phyloP scores from a whole-genome alignment of 2,888 invertebrate species.

The Mycalesis mineus region DNA sequence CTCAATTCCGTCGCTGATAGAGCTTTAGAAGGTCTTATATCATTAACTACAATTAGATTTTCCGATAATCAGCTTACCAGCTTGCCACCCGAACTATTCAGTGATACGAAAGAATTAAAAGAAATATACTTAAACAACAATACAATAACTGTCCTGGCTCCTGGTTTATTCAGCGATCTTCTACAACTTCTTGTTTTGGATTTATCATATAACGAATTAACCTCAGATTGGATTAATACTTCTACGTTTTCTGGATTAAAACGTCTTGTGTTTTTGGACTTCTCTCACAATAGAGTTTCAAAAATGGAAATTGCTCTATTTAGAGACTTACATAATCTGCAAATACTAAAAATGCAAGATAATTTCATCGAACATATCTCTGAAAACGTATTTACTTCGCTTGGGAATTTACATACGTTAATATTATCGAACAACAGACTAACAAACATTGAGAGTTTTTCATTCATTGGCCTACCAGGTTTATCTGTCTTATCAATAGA shows the following conservation, averaged over 20 bases:
- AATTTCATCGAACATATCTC: slow-evolving; percentile 86
- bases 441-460: slow-evolving; percentile 84
- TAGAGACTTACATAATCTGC: slow-evolving; percentile 86
- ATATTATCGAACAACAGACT: slow-evolving; percentile 89
- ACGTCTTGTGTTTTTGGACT: slow-evolving; percentile 85
- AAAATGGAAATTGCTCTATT: slow-evolving; percentile 87
- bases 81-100: slow-evolving; percentile 89
- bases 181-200: slow-evolving; percentile 86
- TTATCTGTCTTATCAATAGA: slow-evolving; percentile 87
- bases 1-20: slow-evolving; percentile 86
- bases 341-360: slow-evolving; percentile 88
- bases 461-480: slow-evolving; percentile 86
- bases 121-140: slow-evolving; percentile 91
- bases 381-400: slow-evolving; percentile 86
- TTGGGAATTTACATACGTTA: slow-evolving; percentile 88
- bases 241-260: slow-evolving; percentile 88
- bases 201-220: slow-evolving; percentile 87
- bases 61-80: slow-evolving; percentile 89
- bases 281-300: slow-evolving; percentile 86
- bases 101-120: slow-evolving; percentile 86
- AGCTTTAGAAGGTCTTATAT: slow-evolving; percentile 85
- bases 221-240: slow-evolving; percentile 89
- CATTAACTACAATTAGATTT: slow-evolving; percentile 85
- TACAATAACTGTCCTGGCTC: slow-evolving; percentile 87
- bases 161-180: slow-evolving; percentile 87